Percentiles rank a stretch among this genome's conserved stretches.
These are phyloP conservation scores for Blastobasis adustella DNA, from an alignment of 2,888 invertebrate species.

Conservation along the genomic window DNA sequence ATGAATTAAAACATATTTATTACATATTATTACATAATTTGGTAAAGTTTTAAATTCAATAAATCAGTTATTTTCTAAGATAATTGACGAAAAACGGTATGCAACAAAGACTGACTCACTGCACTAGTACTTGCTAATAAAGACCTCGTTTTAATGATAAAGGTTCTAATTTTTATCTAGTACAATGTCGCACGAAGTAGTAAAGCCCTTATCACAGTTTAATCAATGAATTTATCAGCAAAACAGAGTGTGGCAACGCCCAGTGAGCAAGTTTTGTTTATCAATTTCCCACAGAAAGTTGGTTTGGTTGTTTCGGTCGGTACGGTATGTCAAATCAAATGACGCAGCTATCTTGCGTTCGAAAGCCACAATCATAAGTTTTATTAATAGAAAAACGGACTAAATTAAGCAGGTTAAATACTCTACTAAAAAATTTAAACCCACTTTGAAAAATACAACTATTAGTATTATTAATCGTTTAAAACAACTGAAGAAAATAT, in stretches of 20 bases:
- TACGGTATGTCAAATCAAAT: conserved; percentile 12
- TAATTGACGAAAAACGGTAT: conserved; percentile 3
- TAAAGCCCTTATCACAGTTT: conserved; percentile 45
- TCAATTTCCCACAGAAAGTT: conserved; percentile 15
- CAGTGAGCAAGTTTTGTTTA: conserved; percentile 48
- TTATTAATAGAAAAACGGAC: no score
- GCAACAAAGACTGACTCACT: conserved; percentile 11
- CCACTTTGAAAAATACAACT: no score
- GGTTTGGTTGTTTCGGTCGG: conserved; percentile 9
- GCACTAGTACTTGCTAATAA: not conserved
- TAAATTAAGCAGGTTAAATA: no score
- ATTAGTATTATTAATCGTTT: no score
- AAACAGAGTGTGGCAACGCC: conserved; percentile 54
- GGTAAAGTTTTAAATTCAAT: not conserved
- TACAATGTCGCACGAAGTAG: conserved; percentile 33
- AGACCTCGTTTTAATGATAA: conserved; percentile 23
- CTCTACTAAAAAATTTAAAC: no score
- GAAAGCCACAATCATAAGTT: not conserved
- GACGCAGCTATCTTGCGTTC: conserved; percentile 11
- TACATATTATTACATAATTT: not conserved
- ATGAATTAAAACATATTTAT: conserved; percentile 37
- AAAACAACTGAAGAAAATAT: no score
- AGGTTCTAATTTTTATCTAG: conserved; percentile 44
- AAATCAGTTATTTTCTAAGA: not conserved
- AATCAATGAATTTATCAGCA: conserved; percentile 55